These are phyloP conservation scores for Epinephelus fuscoguttatus DNA, from an alignment of 2,113 vertebrate genomes.

Conservation along the genomic window DNA sequence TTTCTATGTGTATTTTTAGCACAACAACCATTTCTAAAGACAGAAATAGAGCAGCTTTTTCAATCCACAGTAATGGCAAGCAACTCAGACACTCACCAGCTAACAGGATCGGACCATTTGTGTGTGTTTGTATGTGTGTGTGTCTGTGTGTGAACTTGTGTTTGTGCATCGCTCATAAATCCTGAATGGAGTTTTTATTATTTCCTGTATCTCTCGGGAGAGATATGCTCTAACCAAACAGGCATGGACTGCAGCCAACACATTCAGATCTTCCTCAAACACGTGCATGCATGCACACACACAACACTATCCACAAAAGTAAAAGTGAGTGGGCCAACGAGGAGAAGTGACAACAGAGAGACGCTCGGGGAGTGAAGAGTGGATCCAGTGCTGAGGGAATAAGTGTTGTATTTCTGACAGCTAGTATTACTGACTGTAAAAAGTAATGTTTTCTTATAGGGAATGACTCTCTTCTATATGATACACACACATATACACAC, in stretches of 20 bases:
- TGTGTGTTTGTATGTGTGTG: constrained; percentile 11
- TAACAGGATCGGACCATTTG: neutral
- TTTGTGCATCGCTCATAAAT: constrained; percentile 54
- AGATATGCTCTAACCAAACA: constrained; percentile 42
- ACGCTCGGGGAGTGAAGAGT: constrained; percentile 12
- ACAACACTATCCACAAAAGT: constrained; percentile 4
- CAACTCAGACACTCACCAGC: constrained; percentile 16
- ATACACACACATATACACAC: neutral
- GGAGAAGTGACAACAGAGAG: constrained; percentile 37
- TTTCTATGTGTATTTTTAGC: too few species aligned
- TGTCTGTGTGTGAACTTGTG: neutral
- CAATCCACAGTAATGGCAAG: constrained; percentile 13
- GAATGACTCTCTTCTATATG: constrained; percentile 6
- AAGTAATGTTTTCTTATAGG: constrained; percentile 19
- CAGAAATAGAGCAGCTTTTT: constrained; percentile 24
- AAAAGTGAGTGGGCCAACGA: constrained; percentile 37
- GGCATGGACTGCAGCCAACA: constrained; percentile 4
- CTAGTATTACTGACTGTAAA: constrained; percentile 29
- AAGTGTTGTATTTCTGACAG: constrained; percentile 45
- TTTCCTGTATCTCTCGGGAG: constrained; percentile 25
- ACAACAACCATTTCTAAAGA: neutral
- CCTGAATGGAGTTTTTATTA: constrained; percentile 58
- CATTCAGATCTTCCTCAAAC: constrained; percentile 10
- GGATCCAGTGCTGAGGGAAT: constrained; percentile 32
- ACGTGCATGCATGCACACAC: constrained; percentile 7